Evolutionary conservation across 2,797 vertebrate species (phyloP).

Genomic region (Columba guinea): DNA sequence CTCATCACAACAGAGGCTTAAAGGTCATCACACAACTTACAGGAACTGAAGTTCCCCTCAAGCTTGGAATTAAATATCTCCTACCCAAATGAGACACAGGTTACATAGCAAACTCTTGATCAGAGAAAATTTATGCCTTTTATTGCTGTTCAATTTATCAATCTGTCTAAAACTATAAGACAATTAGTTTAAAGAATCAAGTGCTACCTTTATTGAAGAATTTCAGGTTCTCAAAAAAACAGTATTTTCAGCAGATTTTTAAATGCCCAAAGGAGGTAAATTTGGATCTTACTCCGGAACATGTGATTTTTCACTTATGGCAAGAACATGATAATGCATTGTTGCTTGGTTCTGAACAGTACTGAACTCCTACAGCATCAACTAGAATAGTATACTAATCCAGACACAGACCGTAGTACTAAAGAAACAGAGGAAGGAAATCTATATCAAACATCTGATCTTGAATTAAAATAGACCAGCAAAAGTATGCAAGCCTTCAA

Average conservation of each 20-base stretch:
- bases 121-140: neutral
- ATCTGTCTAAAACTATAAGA: neutral
- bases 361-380: neutral
- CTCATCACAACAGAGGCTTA: neutral
- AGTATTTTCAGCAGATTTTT: neutral
- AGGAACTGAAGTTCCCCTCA: neutral
- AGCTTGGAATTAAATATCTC: neutral
- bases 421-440: slow-evolving; percentile 26
- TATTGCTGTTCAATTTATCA: neutral
- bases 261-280: neutral
- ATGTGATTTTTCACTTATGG: neutral
- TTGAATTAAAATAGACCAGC: slow-evolving; percentile 4
- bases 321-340: neutral
- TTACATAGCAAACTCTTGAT: neutral
- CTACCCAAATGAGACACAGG: neutral
- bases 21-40: neutral
- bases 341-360: neutral
- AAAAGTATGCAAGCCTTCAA: neutral
- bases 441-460: neutral
- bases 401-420: neutral
- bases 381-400: neutral
- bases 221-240: neutral
- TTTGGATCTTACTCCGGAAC: neutral
- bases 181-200: neutral
- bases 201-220: neutral